Percentiles rank a stretch among this genome's conserved stretches.
Evolutionary conservation across 2,888 invertebrate genomes (phyloP).

Genomic region (Oasisia sp.): DNA sequence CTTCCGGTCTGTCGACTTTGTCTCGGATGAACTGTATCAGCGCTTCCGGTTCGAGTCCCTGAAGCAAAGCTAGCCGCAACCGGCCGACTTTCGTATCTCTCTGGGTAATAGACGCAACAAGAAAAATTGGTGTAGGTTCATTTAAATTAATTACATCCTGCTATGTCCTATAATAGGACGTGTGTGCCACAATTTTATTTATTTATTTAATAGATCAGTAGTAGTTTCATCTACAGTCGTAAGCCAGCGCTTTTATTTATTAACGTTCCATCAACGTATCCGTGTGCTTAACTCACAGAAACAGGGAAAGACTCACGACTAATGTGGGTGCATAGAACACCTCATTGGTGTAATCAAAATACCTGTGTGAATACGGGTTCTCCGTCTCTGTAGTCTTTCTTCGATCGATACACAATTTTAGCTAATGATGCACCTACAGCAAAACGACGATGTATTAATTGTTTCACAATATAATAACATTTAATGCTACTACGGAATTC

Average conservation of each 20-base stretch:
- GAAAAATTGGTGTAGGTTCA: no score
- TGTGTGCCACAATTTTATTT: no score
- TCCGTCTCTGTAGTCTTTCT: background rate
- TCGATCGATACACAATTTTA: background rate
- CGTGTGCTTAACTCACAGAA: background rate
- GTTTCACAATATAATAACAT: background rate
- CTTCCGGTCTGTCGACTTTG: background rate
- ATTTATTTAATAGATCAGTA: no score
- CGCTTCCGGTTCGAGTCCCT: background rate
- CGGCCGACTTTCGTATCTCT: no score
- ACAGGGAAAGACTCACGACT: background rate
- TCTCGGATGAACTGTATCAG: background rate
- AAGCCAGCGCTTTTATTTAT: no score
- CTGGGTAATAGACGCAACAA: no score
- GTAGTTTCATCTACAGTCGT: no score
- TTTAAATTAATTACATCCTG: no score
- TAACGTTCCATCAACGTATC: no score
- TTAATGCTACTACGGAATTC: no score
- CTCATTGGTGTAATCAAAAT: background rate
- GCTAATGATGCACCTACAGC: background rate
- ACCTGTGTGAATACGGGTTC: background rate
- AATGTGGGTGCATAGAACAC: background rate
- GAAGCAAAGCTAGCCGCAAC: background rate
- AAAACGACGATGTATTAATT: background rate
- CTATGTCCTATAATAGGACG: no score